Percentiles rank a stretch among this genome's conserved stretches.
These are phyloP conservation scores for Nymphalis io DNA, from an alignment of 1,140 invertebrate species.

Conservation along the genomic window DNA sequence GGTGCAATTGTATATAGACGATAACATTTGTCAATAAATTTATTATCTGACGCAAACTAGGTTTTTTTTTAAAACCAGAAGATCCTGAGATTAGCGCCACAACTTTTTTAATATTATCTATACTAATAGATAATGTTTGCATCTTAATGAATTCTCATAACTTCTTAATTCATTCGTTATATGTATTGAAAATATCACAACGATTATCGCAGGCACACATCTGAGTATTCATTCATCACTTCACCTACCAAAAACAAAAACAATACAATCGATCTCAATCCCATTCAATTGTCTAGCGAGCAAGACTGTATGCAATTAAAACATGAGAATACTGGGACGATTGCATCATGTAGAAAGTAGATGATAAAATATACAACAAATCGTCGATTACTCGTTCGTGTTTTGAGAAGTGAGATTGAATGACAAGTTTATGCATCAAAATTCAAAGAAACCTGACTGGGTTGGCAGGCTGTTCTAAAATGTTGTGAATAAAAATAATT, in stretches of 20 bases:
- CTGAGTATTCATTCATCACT: conserved; percentile 6
- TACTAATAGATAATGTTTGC: too few species aligned
- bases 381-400: conserved; percentile 6
- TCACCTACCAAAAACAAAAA: conserved; percentile 36
- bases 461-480: background rate
- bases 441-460: conserved; percentile 2
- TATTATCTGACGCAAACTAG: too few species aligned
- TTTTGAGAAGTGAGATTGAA: background rate
- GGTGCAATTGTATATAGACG: too few species aligned
- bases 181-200: background rate
- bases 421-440: background rate
- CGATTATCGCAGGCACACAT: conserved; percentile 5
- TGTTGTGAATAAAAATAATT: background rate
- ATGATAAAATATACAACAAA: conserved; percentile 34
- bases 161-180: background rate
- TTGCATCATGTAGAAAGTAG: conserved; percentile 47
- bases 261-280: conserved; percentile 40
- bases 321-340: conserved; percentile 40
- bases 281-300: conserved; percentile 39
- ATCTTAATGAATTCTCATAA: background rate
- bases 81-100: too few species aligned
- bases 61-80: too few species aligned
- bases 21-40: too few species aligned
- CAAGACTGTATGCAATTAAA: conserved; percentile 44
- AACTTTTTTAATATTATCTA: too few species aligned